These are phyloP conservation scores for Chiridota heheva DNA, from an alignment of 35 echinoderm and acorn worm species.

Conservation along the genomic window DNA sequence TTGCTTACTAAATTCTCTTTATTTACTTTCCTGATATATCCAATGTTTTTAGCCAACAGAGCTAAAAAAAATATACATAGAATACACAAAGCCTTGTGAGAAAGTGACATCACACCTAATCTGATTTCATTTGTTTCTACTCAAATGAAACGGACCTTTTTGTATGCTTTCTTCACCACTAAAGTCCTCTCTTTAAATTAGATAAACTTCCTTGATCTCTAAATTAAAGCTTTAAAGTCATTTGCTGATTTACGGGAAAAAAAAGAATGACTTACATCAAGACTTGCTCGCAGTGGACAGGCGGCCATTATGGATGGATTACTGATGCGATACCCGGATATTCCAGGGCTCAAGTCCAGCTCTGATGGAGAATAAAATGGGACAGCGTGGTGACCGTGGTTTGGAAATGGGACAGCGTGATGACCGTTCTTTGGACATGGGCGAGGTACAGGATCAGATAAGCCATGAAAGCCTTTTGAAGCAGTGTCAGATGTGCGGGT, in stretches of 20 bases:
- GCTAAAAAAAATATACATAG: too few species aligned
- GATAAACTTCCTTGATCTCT: too few species aligned
- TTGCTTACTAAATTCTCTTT: too few species aligned
- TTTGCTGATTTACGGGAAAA: background rate
- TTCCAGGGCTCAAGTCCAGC: constrained; percentile 70
- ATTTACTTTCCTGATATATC: too few species aligned
- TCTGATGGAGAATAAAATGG: constrained; percentile 60
- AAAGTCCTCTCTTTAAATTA: background rate
- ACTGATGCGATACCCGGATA: constrained; percentile 70
- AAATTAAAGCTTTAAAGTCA: background rate
- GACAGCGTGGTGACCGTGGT: constrained; percentile 39
- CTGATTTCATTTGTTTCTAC: too few species aligned
- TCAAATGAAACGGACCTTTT: background rate
- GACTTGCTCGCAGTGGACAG: constrained; percentile 64
- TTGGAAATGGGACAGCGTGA: background rate
- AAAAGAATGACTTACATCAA: constrained; percentile 58
- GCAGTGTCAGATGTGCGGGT: too few species aligned
- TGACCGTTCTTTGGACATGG: too few species aligned
- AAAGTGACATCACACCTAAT: too few species aligned
- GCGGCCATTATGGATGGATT: constrained; percentile 68
- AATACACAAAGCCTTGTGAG: too few species aligned
- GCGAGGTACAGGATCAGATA: too few species aligned
- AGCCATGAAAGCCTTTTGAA: too few species aligned
- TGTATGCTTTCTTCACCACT: background rate
- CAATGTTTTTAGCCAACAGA: too few species aligned